Evolutionary conservation across 2,888 invertebrate species (phyloP), one percentile per base, ranked within the genome.

Genomic region (Cephus runcator): DNA sequence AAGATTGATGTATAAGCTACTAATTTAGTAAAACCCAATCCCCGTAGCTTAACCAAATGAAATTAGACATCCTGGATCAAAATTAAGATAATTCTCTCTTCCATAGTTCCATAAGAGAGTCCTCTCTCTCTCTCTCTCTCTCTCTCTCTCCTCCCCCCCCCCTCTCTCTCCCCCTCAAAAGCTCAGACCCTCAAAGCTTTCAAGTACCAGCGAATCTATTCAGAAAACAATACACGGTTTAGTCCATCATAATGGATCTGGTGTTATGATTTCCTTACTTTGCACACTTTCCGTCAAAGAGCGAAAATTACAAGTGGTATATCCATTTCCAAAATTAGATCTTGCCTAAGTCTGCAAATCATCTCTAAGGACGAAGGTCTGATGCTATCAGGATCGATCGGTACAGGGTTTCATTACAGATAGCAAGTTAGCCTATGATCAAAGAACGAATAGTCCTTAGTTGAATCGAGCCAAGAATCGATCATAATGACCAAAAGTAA

Each of bases 1-100:
- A 40, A 74, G 85, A 82, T 83, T 82, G 80, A 79, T 79, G 80
- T 76, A 76, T 84, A 81, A 86, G 82, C 83, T 81, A 82, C 81
- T 86, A 84, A 84, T 85, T 82, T 82, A 75, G 75, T 74, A 30
- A 73, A 69, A 71, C 76, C 23, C 73, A 82, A 83, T 80, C 82
- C 79, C 73, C 68, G 77, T 76, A 77, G 79, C 81, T 84, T 80
- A 79, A 77, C 78, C 75, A 80, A 82, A 83, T 82, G 79, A 83
- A 83, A 85, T 81, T 80, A 23, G 76, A 31, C 77, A 79, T 33
- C 77, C 77, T 36, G 31, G 76, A 23, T 56, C 76, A 78, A 78
- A 80, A 82, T 81, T 79, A 77, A 81, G 80, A 81, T 77, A 78
- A 76, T 34, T 34, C 73, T 56, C 74, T 79, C 77, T 77, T 76